Base-by-base conservation (phyloP, 2,797 vertebrate species). In the Choloepus didactylus region DNA sequence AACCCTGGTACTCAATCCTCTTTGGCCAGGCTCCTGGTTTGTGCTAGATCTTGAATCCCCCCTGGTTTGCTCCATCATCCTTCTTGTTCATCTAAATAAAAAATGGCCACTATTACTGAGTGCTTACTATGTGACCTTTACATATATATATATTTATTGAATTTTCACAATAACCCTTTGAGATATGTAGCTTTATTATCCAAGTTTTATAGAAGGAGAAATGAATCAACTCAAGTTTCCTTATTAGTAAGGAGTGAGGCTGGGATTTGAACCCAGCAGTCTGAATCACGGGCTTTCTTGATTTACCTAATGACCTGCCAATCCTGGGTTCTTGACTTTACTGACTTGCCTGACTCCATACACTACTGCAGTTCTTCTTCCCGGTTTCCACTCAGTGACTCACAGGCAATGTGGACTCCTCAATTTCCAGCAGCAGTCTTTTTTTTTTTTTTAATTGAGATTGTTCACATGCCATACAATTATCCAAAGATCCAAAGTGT, bases 201-300 rank as follows among this genome's bases (percentile, higher is more conserved):
- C 35, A 91, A 54, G 49, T n/a, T 91, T 93, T 91, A n/a, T 9
- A 67, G 49, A 70, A 88, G 35, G 49, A 84, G 46, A 81, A 85
- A 38, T 15, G 12, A 23, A 86, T 66, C 35, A 83, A 25, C 59
- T 29, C 29, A 70, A 62, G 60, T 31, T 91, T 27, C 67, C 5
- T 70, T 41, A 38, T 12, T 49, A n/a, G 56, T 41, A 38, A 31
- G 23, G 27, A 54, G 6, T 54, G 59, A 44, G 18, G 31, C 64
- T 46, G 59, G 66, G 56, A 76, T 70, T 25, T 31, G 54, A 79
- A 77, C 59, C 41, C 54, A 44, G 29, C 29, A 70, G 75, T 35
- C 54, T 0, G 10, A 35, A 15, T 38, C 64, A 14, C 72, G 64
- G 56, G 31, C 3, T 56, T 83, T 25, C 35, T 59, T 70, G 44